phyloP scores from a whole-genome alignment of 2,797 vertebrate species.

The Dallia pectoralis region DNA sequence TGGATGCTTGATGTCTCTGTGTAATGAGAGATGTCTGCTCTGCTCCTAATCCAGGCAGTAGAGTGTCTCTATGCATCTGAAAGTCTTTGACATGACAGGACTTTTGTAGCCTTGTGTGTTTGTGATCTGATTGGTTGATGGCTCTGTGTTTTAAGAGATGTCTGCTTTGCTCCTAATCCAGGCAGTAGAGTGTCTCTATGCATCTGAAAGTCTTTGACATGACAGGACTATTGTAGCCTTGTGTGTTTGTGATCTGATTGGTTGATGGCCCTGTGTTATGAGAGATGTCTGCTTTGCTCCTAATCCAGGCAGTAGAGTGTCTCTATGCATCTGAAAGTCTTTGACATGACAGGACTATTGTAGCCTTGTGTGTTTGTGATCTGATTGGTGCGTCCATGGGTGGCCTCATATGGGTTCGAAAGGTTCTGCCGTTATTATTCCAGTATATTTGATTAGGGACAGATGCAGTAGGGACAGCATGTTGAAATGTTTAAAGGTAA shows the following conservation, averaged over 20 bases:
- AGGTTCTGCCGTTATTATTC: too few species aligned
- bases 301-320: constrained; percentile 29
- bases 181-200: constrained; percentile 22
- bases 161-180: constrained; percentile 11
- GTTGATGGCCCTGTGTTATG: background rate
- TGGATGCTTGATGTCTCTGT: constrained; percentile 18
- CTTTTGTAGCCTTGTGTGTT: background rate
- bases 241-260: constrained; percentile 22
- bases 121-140: constrained; percentile 26
- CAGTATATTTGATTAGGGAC: too few species aligned
- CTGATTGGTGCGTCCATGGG: too few species aligned
- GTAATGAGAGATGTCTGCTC: constrained; percentile 10
- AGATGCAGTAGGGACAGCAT: too few species aligned
- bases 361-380: too few species aligned
- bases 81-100: constrained; percentile 24
- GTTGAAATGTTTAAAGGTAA: too few species aligned
- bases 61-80: constrained; percentile 23
- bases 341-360: constrained; percentile 27
- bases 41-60: constrained; percentile 24
- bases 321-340: constrained; percentile 15
- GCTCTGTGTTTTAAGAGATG: constrained; percentile 21
- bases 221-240: constrained; percentile 38
- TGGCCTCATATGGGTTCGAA: too few species aligned
- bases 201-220: constrained; percentile 23
- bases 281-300: background rate